These are phyloP conservation scores for Protobothrops flavoviridis DNA, from an alignment of 2,113 vertebrate genomes.

Conservation along the genomic window DNA sequence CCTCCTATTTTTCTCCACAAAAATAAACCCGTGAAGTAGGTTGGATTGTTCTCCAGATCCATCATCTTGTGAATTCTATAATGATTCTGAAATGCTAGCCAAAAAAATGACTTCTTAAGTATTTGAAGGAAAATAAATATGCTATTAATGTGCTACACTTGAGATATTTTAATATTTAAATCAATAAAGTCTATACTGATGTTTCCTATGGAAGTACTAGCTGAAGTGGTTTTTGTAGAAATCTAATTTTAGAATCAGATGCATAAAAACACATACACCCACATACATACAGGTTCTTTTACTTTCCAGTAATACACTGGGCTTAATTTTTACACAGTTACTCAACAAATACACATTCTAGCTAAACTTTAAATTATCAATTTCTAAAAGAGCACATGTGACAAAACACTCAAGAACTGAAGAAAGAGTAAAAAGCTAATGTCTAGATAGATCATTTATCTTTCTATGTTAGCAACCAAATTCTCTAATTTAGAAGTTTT, in stretches of 20 bases:
- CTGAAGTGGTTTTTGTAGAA: constrained; percentile 37
- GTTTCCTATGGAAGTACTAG: constrained; percentile 48
- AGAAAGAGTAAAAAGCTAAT: constrained; percentile 20
- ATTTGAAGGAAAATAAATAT: no score
- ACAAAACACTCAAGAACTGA: constrained; percentile 27
- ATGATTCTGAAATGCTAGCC: background rate
- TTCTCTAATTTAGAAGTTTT: background rate
- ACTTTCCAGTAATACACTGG: constrained; percentile 28
- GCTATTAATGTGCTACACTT: background rate
- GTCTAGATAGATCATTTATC: constrained; percentile 20
- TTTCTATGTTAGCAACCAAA: background rate
- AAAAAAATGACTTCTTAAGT: background rate
- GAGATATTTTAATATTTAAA: constrained; percentile 30
- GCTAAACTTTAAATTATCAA: constrained; percentile 13
- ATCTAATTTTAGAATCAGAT: constrained; percentile 45
- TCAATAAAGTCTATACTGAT: background rate
- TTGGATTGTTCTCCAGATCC: background rate
- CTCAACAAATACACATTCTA: constrained; percentile 23
- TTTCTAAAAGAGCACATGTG: constrained; percentile 40
- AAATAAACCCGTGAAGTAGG: background rate
- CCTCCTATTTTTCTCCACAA: background rate
- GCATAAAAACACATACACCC: background rate
- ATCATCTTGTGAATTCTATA: background rate
- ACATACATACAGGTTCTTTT: constrained; percentile 20
- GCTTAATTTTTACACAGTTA: constrained; percentile 23